Evolutionary conservation across 2,113 vertebrate genomes (phyloP), one percentile per base, ranked within the genome.

Genomic region (Hippocampus barbouri): DNA sequence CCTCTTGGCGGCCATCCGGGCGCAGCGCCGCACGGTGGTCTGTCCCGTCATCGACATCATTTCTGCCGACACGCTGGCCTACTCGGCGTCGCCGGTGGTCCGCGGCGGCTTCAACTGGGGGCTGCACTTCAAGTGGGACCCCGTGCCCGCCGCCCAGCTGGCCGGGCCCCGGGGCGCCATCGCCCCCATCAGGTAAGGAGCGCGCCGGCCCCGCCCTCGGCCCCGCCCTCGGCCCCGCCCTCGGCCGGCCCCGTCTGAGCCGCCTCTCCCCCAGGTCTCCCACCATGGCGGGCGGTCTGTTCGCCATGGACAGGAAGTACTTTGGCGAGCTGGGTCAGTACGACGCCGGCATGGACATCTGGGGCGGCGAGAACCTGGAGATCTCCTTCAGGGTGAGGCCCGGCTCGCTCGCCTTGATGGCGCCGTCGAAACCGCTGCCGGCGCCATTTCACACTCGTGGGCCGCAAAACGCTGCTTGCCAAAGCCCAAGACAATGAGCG

Each of bases 71-170:
- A 99, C 97, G 0, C 94, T 99, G 0, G 76, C 90, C 73, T 99
- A 99, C 90, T 96, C 94, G 70, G 92, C 97, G 0, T 98, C 97
- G 0, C 97, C 97, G 0, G 92, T 98, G 0, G 97, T 98, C 66
- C 89, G 97, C 0, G 97, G 97, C 0, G 97, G 97, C 3, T 99
- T 99, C 78, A 99, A 99, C 92, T 99, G 97, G 97, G 97, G 97
- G n/a, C 94, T 99, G 81, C 97, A 99, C 90, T 99, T 99, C 87
- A 98, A 96, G 61, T 99, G 97, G 97, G 97, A 99, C 73, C 95
- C 98, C 0, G 95, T 98, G 3, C 96, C 97, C 5, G 75, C 93
- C 6, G 83, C 94, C 0, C 95, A 98, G 47, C 89, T 96, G 21
- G 92, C 85, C 53, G 93, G 94, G 18, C 90, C 92, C 0, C 92